Conservation (phyloP, 2,113 vertebrate genomes). For the rat (Rattus norvegicus) region DNA sequence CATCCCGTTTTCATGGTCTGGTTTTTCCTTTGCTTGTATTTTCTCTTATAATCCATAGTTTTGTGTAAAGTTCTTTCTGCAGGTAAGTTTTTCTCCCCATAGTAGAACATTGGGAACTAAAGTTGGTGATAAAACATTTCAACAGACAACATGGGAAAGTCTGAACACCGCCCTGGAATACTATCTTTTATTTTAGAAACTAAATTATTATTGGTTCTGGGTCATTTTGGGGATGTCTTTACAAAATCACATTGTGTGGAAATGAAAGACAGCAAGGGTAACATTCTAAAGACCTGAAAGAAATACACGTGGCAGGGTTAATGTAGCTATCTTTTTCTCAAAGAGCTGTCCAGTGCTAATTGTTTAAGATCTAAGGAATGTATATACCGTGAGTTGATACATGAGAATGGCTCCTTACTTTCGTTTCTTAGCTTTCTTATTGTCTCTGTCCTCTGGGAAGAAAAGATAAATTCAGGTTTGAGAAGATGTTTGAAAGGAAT, state of each 20-base stretch:
- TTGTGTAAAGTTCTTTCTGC: slow-evolving; percentile 18
- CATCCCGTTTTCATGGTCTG: not conserved
- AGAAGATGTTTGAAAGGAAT: slow-evolving; percentile 41
- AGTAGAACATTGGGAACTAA: not conserved
- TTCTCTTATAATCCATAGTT: not conserved
- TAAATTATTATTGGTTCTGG: slow-evolving; percentile 34
- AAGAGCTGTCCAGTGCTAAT: not conserved
- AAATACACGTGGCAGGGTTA: not conserved
- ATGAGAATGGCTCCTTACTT: not conserved
- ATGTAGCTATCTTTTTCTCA: slow-evolving; percentile 1
- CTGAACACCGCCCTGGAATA: slow-evolving; percentile 8
- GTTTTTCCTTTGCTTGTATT: not conserved
- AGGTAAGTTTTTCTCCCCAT: slow-evolving; percentile 39
- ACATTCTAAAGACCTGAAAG: slow-evolving; percentile 14
- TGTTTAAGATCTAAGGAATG: slow-evolving; percentile 37
- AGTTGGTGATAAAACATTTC: slow-evolving; percentile 17
- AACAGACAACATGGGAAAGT: slow-evolving; percentile 47
- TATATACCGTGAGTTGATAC: not conserved
- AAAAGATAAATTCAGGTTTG: slow-evolving; percentile 40
- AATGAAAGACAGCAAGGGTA: slow-evolving; percentile 43
- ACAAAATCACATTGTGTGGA: slow-evolving; percentile 39
- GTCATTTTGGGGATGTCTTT: slow-evolving; percentile 49
- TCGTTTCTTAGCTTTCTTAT: slow-evolving; percentile 18
- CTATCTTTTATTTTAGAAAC: slow-evolving; percentile 29
- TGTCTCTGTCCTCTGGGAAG: slow-evolving; percentile 20